Evolutionary conservation across 2,113 vertebrate species (phyloP).

Genomic region (Merops nubicus): DNA sequence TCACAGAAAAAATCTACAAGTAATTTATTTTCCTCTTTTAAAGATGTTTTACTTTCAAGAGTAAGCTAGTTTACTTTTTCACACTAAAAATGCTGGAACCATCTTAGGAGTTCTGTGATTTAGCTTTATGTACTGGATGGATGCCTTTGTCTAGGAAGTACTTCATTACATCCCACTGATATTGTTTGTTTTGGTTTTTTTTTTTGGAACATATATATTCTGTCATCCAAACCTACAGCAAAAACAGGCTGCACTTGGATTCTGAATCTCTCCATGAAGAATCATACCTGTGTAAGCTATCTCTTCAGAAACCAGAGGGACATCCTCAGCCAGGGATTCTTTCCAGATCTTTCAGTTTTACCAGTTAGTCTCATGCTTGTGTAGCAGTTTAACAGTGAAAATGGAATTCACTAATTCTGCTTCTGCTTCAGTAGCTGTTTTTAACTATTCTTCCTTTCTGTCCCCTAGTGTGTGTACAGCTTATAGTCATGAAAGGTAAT

Average conservation of each 20-base stretch:
- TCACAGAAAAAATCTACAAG: background rate
- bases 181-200: background rate
- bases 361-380: background rate
- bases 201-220: background rate
- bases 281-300: background rate
- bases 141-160: background rate
- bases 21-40: background rate
- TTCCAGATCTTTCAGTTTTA: background rate
- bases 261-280: background rate
- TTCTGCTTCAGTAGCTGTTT: background rate
- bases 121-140: background rate
- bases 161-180: background rate
- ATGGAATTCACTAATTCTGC: background rate
- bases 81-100: background rate
- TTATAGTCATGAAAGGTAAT: background rate
- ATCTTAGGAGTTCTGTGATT: background rate
- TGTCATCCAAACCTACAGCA: background rate
- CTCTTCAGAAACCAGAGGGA: background rate
- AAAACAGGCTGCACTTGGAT: background rate
- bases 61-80: no score
- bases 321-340: background rate
- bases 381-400: background rate
- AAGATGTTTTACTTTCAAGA: background rate
- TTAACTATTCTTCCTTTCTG: background rate
- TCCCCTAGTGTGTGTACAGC: fast-evolving